Percentiles rank a stretch among this genome's conserved stretches.
Conservation (phyloP, 1,140 invertebrate species). For the Paramacrobiotus metropolitanus region DNA sequence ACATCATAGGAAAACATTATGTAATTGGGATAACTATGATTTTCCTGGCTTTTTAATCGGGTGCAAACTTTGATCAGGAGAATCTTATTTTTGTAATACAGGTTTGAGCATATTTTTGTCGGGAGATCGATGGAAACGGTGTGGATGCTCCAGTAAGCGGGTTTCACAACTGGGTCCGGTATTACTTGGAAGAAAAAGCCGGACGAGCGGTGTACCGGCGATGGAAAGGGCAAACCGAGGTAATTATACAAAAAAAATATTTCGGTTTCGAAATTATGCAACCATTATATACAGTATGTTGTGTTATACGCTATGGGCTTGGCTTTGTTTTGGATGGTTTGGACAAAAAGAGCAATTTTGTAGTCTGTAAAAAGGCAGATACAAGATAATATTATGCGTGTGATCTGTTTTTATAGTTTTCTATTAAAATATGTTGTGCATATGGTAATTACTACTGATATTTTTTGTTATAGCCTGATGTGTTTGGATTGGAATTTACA, state of each 20-base stretch:
- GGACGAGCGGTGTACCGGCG: slow-evolving; percentile 48
- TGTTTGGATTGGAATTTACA: neutral
- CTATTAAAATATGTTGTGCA: no score
- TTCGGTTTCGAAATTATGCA: neutral
- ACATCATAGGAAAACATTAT: no score
- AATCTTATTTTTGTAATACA: no score
- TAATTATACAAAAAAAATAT: neutral
- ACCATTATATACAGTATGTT: neutral
- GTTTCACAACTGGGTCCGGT: slow-evolving; percentile 72
- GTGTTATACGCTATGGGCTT: neutral
- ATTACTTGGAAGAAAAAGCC: slow-evolving; percentile 40
- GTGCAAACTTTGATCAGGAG: no score
- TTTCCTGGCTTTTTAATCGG: no score
- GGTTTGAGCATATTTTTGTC: slow-evolving; percentile 65
- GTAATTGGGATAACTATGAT: no score
- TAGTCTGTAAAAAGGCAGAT: no score
- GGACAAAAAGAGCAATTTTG: no score
- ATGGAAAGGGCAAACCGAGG: slow-evolving; percentile 17
- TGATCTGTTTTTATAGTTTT: no score
- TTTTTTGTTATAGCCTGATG: neutral
- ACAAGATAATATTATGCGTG: no score
- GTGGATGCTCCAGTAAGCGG: slow-evolving; percentile 36
- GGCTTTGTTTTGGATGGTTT: neutral
- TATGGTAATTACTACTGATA: no score
- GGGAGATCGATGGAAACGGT: slow-evolving; percentile 47